These are phyloP conservation scores for Phycodurus eques DNA, from an alignment of 2,113 vertebrate species.

Conservation along the genomic window DNA sequence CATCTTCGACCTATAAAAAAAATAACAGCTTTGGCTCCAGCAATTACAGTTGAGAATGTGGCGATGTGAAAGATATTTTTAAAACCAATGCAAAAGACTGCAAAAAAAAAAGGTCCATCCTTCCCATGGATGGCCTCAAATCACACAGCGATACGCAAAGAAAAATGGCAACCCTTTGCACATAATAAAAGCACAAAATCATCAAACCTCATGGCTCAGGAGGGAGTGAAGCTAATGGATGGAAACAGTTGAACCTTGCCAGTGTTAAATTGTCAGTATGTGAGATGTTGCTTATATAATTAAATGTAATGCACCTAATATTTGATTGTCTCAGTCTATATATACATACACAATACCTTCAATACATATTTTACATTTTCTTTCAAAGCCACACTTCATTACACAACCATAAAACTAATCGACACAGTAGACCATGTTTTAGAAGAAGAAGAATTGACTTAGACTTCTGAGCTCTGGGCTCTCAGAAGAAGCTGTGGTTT, in stretches of 20 bases:
- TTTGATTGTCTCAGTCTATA: slow-evolving; percentile 12
- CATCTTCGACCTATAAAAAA: slow-evolving; percentile 10
- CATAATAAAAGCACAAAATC: slow-evolving; percentile 45
- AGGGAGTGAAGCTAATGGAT: slow-evolving; percentile 23
- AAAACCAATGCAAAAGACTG: slow-evolving; percentile 27
- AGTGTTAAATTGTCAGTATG: slow-evolving; percentile 27
- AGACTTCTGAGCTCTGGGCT: too few relatives aligned
- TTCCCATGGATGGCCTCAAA: slow-evolving; percentile 15
- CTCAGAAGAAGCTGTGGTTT: too few relatives aligned
- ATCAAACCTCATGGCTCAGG: slow-evolving; percentile 21
- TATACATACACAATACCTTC: too few relatives aligned
- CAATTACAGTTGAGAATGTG: slow-evolving; percentile 13
- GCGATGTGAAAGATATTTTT: slow-evolving; percentile 29
- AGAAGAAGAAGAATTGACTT: too few relatives aligned
- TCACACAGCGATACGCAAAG: slow-evolving; percentile 43
- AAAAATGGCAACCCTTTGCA: slow-evolving; percentile 42
- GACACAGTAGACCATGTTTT: too few relatives aligned
- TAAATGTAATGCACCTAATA: neutral
- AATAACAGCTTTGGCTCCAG: neutral
- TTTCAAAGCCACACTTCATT: too few relatives aligned
- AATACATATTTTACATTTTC: too few relatives aligned
- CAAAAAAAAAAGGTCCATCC: slow-evolving; percentile 15
- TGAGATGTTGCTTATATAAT: neutral
- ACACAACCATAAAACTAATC: too few relatives aligned
- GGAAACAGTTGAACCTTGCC: slow-evolving; percentile 7